A percentile compares a stretch with the other conserved stretches of the same genome.
These are phyloP conservation scores for Protodeltote pygarga DNA, from an alignment of 2,888 invertebrate genomes.

Conservation along the genomic window DNA sequence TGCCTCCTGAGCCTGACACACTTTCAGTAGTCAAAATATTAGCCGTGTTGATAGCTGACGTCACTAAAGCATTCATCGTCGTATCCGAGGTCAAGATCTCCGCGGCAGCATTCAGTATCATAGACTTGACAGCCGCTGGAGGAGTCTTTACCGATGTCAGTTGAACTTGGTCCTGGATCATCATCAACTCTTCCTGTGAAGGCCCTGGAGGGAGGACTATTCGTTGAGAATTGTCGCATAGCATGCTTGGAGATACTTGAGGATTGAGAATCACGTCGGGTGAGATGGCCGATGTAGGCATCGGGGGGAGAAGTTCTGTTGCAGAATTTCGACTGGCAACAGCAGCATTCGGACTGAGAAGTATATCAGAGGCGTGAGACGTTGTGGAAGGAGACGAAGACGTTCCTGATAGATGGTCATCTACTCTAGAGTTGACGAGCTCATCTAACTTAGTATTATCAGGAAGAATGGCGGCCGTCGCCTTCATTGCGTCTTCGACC, in stretches of 20 bases:
- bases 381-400: constrained; percentile 68
- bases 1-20: constrained; percentile 51
- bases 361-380: constrained; percentile 74
- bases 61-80: constrained; percentile 86
- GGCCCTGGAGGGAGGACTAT: constrained; percentile 58
- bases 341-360: constrained; percentile 68
- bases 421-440: constrained; percentile 83
- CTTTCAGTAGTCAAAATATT: constrained; percentile 78
- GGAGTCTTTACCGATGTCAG: constrained; percentile 83
- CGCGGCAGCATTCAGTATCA: constrained; percentile 91
- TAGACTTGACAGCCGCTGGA: constrained; percentile 90
- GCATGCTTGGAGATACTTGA: constrained; percentile 87
- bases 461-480: constrained; percentile 77
- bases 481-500: constrained; percentile 82
- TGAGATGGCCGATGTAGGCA: constrained; percentile 72
- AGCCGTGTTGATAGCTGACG: constrained; percentile 84
- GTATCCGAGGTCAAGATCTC: constrained; percentile 89
- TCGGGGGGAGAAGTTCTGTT: constrained; percentile 63
- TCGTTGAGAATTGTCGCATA: constrained; percentile 68
- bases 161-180: constrained; percentile 75
- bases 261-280: constrained; percentile 88
- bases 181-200: constrained; percentile 72
- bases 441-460: constrained; percentile 86
- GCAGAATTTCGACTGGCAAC: constrained; percentile 69
- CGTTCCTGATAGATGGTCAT: constrained; percentile 73